Evolutionary conservation across 2,888 invertebrate species (phyloP).

Genomic region (Melanostoma mellinum): DNA sequence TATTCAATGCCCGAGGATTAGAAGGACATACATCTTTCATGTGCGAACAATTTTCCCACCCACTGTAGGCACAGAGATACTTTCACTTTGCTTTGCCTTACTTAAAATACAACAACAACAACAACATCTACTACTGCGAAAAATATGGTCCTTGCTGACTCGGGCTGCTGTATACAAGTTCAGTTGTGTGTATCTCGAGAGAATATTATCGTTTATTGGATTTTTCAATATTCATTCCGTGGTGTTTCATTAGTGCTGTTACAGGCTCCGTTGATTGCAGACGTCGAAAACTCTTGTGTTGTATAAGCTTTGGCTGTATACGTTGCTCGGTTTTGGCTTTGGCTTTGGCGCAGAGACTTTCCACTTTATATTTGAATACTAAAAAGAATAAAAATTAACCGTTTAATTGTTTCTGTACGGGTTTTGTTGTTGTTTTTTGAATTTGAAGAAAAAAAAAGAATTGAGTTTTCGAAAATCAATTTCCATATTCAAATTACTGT

Average conservation of each 20-base stretch:
- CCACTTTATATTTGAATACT: background rate
- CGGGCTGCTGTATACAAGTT: slow-evolving; percentile 40
- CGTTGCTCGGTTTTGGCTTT: slow-evolving; percentile 14
- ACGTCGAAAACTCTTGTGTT: slow-evolving; percentile 75
- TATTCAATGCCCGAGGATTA: slow-evolving; percentile 30
- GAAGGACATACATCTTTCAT: slow-evolving; percentile 40
- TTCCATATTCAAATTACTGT: slow-evolving; percentile 58
- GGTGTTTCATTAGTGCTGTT: slow-evolving; percentile 80
- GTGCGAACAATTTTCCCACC: slow-evolving; percentile 68
- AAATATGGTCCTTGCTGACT: slow-evolving; percentile 63
- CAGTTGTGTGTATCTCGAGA: slow-evolving; percentile 66
- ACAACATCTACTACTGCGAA: background rate
- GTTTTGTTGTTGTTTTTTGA: slow-evolving; percentile 16
- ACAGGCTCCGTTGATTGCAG: slow-evolving; percentile 81
- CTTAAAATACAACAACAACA: no score
- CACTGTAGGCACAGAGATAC: slow-evolving; percentile 43
- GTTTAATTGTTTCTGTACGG: background rate
- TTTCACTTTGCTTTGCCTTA: slow-evolving; percentile 9
- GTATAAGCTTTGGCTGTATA: slow-evolving; percentile 18
- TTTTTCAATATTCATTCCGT: slow-evolving; percentile 72
- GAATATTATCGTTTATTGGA: slow-evolving; percentile 72
- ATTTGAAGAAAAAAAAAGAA: background rate
- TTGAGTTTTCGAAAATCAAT: slow-evolving; percentile 49
- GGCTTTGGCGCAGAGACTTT: slow-evolving; percentile 46
- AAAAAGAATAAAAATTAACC: background rate